Base-by-base conservation (phyloP, 30 jellyfish, hydroid and myxozoan species). In the Catostylus mosaicus region DNA sequence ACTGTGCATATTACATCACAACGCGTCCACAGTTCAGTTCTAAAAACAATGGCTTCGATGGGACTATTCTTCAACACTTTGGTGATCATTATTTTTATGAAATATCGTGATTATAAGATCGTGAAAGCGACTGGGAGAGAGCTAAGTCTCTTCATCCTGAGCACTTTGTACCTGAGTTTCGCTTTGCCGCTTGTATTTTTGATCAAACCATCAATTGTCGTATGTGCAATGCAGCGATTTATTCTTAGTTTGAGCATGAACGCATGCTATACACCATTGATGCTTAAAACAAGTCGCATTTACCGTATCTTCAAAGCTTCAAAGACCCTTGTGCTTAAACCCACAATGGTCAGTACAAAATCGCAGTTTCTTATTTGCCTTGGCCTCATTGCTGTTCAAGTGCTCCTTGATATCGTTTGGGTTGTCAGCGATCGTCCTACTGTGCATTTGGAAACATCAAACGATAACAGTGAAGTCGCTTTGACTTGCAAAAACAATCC, bases 241-340 rank as follows among this genome's bases (percentile, higher is more conserved):
- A 78, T 88, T 34, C 30, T 85, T 36, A 96, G 99, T 24, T 52
- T 94, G 70, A 76, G 97, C 22, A 87, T 88, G 31, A 75, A 92
- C 14, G 84, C 76, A 19, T 82, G 97, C 86, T 94, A 85, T 80
- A 86, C 96, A 3, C 99, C 99, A 12, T 75, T 94, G 75, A 79
- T 94, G 75, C 67, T 94, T 56, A 87, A 87, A 80, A 83, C 96
- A 20, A 94, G 85, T 56, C 97, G 99, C 61, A 84, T 94, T 22
- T 94, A 88, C 84, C 93, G 97, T 75, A 88, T 83, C 22, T 94
- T 88, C 85, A 66, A 59, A 36, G 94, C 97, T 22, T 92, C 99
- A 2, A 86, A 70, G 20, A 75, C 64, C 12, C 40, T 77, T 26
- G 37, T 79, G 11, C 20, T 82, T 3, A 66, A 90, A 23, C 96